A percentile compares a stretch with the other conserved stretches of the same genome.
phyloP scores from a whole-genome alignment of 1,140 invertebrate species.

The Drosophila ficusphila region DNA sequence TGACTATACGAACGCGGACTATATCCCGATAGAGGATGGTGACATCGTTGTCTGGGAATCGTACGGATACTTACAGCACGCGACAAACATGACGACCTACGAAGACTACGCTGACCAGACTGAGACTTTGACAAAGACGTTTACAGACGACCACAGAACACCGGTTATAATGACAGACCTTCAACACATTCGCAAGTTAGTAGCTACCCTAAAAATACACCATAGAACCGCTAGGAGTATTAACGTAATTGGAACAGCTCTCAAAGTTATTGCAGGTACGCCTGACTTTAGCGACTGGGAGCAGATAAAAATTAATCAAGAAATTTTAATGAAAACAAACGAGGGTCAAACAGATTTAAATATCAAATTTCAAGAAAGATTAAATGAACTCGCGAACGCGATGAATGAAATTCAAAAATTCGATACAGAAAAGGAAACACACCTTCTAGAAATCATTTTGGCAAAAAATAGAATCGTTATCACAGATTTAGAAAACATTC shows the following conservation, averaged over 20 bases:
- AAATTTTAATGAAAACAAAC: slow-evolving; percentile 8
- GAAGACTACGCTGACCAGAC: not conserved
- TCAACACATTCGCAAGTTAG: not conserved
- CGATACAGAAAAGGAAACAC: not conserved
- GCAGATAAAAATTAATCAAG: slow-evolving; percentile 13
- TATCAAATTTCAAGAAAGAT: slow-evolving; percentile 1
- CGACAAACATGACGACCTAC: slow-evolving; percentile 1
- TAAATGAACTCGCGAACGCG: not conserved
- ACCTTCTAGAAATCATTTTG: not conserved
- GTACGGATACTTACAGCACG: not conserved
- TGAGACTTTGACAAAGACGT: not conserved
- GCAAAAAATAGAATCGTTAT: slow-evolving; percentile 5
- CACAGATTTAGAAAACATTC: not conserved
- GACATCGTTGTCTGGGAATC: not conserved
- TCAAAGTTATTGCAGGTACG: too few species aligned
- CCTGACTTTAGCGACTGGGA: slow-evolving; percentile 16
- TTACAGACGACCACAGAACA: not conserved
- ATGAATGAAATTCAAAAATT: not conserved
- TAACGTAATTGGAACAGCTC: not conserved
- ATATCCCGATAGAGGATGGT: not conserved
- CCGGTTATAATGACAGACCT: slow-evolving; percentile 5
- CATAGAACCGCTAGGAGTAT: slow-evolving; percentile 15
- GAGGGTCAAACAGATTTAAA: slow-evolving; percentile 18
- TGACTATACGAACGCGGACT: slow-evolving; percentile 1
- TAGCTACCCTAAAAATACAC: too few species aligned